Evolutionary conservation across 1,140 invertebrate genomes (phyloP).

Genomic region (Manduca sexta): DNA sequence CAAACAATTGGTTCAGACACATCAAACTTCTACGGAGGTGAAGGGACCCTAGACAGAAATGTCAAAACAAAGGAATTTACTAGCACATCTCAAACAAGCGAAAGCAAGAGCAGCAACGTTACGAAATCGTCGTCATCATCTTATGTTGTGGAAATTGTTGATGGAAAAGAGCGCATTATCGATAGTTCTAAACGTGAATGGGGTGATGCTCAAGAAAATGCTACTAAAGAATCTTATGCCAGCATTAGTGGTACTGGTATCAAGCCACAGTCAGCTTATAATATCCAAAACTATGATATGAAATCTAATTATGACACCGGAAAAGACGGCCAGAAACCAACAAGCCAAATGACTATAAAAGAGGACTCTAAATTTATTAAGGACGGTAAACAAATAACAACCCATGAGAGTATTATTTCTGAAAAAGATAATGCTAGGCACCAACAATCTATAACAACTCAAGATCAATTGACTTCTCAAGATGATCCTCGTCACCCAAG

Average conservation of each 20-base stretch:
- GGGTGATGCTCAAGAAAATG: slow-evolving; percentile 64
- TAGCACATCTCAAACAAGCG: slow-evolving; percentile 58
- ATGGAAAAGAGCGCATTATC: slow-evolving; percentile 76
- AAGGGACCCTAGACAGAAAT: slow-evolving; percentile 52
- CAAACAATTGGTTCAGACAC: slow-evolving; percentile 47
- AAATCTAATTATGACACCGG: slow-evolving; percentile 73
- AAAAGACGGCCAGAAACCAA: slow-evolving; percentile 62
- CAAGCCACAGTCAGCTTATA: slow-evolving; percentile 67
- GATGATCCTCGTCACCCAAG: slow-evolving; percentile 8
- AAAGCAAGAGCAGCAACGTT: slow-evolving; percentile 58
- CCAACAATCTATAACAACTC: slow-evolving; percentile 37
- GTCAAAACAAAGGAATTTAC: slow-evolving; percentile 48
- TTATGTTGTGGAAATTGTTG: slow-evolving; percentile 75
- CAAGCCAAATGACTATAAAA: slow-evolving; percentile 46
- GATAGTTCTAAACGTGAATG: slow-evolving; percentile 73
- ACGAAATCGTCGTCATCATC: slow-evolving; percentile 74
- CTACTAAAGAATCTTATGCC: slow-evolving; percentile 68
- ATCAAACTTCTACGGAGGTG: slow-evolving; percentile 55
- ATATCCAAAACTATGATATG: slow-evolving; percentile 68
- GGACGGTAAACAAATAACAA: slow-evolving; percentile 52
- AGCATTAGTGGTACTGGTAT: slow-evolving; percentile 71
- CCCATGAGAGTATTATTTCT: slow-evolving; percentile 45
- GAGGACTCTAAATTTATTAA: slow-evolving; percentile 58
- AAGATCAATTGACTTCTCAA: slow-evolving; percentile 24
- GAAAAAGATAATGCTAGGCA: slow-evolving; percentile 52